Conservation (phyloP, 2,888 invertebrate species). For the Agrenia bidenticulata region DNA sequence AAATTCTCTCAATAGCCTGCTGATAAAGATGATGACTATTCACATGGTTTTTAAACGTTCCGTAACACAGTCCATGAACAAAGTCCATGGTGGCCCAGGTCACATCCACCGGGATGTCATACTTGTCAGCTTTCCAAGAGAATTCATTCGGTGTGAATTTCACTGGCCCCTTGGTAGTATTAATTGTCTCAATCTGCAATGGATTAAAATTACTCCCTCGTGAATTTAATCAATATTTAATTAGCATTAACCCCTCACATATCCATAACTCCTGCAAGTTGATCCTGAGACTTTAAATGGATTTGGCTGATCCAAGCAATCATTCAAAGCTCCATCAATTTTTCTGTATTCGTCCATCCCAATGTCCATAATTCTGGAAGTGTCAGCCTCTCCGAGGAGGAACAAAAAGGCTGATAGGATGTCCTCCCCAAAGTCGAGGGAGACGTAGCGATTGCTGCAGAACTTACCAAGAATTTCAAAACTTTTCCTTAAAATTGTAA, state of each 20-base stretch:
- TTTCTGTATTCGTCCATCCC: conserved; percentile 29
- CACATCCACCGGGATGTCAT: conserved; percentile 42
- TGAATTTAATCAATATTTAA: too few relatives aligned
- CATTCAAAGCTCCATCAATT: conserved; percentile 30
- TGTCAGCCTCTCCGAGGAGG: conserved; percentile 33
- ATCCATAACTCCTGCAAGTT: conserved; percentile 29
- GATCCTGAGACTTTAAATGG: conserved; percentile 23
- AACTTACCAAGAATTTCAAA: conserved; percentile 34
- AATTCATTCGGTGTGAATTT: conserved; percentile 15
- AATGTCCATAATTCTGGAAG: conserved; percentile 32
- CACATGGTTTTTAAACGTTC: conserved; percentile 39
- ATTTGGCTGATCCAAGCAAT: conserved; percentile 21
- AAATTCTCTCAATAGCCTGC: conserved; percentile 30
- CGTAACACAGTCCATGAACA: conserved; percentile 32
- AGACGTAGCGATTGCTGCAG: conserved; percentile 29
- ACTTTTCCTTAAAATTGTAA: conserved; percentile 29
- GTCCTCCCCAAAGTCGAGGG: conserved; percentile 31
- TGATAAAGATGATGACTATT: conserved; percentile 48
- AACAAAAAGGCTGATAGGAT: conserved; percentile 37
- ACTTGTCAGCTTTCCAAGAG: conserved; percentile 36
- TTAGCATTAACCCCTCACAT: too few relatives aligned
- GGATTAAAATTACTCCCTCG: too few relatives aligned
- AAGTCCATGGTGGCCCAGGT: conserved; percentile 29
- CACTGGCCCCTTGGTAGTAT: neutral
- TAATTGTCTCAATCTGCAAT: neutral